Evolutionary conservation across 2,113 vertebrate genomes (phyloP).

Genomic region (Terrapene triunguis): DNA sequence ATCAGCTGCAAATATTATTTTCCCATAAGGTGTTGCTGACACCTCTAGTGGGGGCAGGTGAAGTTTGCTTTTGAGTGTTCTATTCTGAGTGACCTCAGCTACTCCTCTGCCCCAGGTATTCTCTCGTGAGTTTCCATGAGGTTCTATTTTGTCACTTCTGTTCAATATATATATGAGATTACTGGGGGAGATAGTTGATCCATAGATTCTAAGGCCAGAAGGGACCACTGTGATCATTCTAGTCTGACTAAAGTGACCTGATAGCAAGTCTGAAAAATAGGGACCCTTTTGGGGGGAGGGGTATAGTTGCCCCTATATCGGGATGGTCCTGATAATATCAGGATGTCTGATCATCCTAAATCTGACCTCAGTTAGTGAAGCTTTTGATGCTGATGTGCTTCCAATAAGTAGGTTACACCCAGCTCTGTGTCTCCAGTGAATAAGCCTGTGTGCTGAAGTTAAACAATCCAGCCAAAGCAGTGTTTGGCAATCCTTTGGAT

Average conservation of each 20-base stretch:
- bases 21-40: not conserved
- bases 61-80: not conserved
- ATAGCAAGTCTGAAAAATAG: too few relatives aligned
- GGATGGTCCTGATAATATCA: too few relatives aligned
- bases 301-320: too few relatives aligned
- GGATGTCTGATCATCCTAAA: too few relatives aligned
- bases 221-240: not conserved
- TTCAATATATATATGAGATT: not conserved
- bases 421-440: not conserved
- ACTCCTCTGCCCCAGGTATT: not conserved
- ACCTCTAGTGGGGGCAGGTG: fast-evolving
- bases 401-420: not conserved
- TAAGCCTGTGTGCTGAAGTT: not conserved
- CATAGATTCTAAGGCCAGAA: not conserved
- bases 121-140: not conserved
- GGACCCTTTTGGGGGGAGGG: too few relatives aligned
- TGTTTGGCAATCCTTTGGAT: not conserved
- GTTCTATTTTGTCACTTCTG: not conserved
- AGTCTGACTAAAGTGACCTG: not conserved
- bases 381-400: not conserved
- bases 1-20: not conserved
- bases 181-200: not conserved
- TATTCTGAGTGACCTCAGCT: not conserved
- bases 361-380: not conserved
- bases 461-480: not conserved